Base-by-base conservation (phyloP, 2,797 vertebrate species). In the Pempheris klunzingeri region DNA sequence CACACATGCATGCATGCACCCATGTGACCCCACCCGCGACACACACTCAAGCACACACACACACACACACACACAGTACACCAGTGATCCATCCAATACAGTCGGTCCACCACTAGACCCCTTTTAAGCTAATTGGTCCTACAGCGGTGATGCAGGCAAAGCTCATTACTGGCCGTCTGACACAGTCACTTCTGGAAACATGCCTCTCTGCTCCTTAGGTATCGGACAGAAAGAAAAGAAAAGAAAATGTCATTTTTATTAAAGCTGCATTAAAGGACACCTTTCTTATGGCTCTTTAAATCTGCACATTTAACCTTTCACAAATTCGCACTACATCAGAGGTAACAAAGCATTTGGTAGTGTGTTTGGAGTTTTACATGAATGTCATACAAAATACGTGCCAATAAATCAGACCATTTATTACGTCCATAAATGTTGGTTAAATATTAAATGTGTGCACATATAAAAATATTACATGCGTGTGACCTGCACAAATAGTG, bases 51-150 rank as follows among this genome's bases (percentile, higher is more conserved):
- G 18, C n/a, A n/a, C n/a, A n/a, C n/a, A 54, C 39, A n/a, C n/a
- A n/a, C n/a, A n/a, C n/a, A n/a, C 69, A 64, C 60, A 71, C 57
- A 36, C 58, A 64, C 57, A 73, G 65, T 58, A 44, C 39, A 71
- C 65, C 46, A 79, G 71, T 76, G 76, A 92, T 92, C 88, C 78
- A 84, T 90, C 85, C 80, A 26, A 17, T 80, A 64, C 62, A 83
- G 82, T 63, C 67, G 68, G 82, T 77, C 61, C 30, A 66, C 67
- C 50, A 77, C 59, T 74, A 63, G 75, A 86, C 53, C 83, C 80
- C 81, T 93, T 94, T 94, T 94, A 94, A 93, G 81, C 76, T 92
- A 93, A 94, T 94, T 94, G 89, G 79, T 74, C 91, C 75, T 80
- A 43, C 54, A 69, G 82, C 13, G 1, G 77, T 12, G 80, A 77